phyloP scores from a whole-genome alignment of 2,888 invertebrate genomes.

The Chrysomela aeneicollis region DNA sequence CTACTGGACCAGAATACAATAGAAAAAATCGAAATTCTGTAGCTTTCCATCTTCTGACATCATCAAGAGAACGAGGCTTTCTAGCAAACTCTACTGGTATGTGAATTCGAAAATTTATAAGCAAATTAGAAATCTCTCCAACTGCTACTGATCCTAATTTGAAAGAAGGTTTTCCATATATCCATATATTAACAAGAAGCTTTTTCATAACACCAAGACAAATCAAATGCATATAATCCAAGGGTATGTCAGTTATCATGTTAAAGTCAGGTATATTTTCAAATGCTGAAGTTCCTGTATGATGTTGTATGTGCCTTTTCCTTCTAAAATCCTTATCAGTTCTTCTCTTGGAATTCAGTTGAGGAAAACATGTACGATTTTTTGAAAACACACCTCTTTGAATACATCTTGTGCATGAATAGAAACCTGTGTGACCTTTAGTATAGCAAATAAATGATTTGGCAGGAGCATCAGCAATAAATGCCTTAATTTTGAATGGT shows the following conservation, averaged over 20 bases:
- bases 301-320: constrained; percentile 13
- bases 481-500: constrained; percentile 6
- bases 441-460: constrained; percentile 17
- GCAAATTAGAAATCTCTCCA: not conserved
- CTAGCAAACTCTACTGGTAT: constrained; percentile 36
- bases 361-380: constrained; percentile 21
- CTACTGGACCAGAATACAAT: constrained; percentile 32
- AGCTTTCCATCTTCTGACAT: constrained; percentile 36
- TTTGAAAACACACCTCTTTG: constrained; percentile 12
- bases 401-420: constrained; percentile 21
- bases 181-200: constrained; percentile 5
- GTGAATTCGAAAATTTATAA: constrained; percentile 14
- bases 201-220: not conserved
- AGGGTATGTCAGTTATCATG: constrained; percentile 6
- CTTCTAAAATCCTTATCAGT: constrained; percentile 17
- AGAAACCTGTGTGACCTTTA: constrained; percentile 19
- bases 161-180: constrained; percentile 11
- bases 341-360: constrained; percentile 9
- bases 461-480: constrained; percentile 20
- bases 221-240: constrained; percentile 2
- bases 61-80: constrained; percentile 29
- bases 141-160: constrained; percentile 11
- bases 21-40: constrained; percentile 35
- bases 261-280: constrained; percentile 1
- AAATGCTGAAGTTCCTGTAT: constrained; percentile 15